phyloP scores from a whole-genome alignment of 2,113 vertebrate species.

The Cariama cristata region DNA sequence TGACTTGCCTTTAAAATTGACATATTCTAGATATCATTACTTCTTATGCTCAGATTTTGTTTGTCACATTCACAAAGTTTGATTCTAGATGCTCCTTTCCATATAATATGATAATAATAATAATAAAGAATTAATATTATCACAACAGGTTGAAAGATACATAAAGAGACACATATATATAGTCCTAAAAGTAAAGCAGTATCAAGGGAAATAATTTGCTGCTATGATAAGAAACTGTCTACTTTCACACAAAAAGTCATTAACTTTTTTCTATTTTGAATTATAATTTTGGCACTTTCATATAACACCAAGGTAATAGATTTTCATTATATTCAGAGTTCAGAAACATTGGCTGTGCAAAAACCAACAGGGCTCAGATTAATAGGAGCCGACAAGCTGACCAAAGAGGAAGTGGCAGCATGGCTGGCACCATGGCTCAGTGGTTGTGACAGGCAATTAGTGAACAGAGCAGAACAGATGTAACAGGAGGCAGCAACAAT shows the following conservation, averaged over 20 bases:
- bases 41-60: background rate
- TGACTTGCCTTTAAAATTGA: background rate
- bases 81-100: background rate
- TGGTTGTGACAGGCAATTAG: slow-evolving; percentile 81
- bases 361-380: slow-evolving; percentile 71
- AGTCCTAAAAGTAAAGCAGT: background rate
- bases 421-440: slow-evolving; percentile 67
- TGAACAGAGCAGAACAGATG: slow-evolving; percentile 70
- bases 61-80: background rate
- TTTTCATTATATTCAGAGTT: slow-evolving; percentile 62
- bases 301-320: slow-evolving; percentile 63
- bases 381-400: slow-evolving; percentile 79
- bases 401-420: slow-evolving; percentile 80
- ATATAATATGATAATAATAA: background rate
- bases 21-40: background rate
- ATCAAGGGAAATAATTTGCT: background rate
- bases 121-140: background rate
- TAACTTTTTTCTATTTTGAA: slow-evolving; percentile 38
- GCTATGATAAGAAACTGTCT: background rate
- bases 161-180: background rate
- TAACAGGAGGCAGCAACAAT: slow-evolving; percentile 67
- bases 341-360: slow-evolving; percentile 54
- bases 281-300: slow-evolving; percentile 66
- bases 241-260: slow-evolving; percentile 21
- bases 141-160: background rate